A percentile compares a stretch with the other conserved stretches of the same genome.
Evolutionary conservation across 2,113 vertebrate species (phyloP).

Genomic region (Menura novaehollandiae): DNA sequence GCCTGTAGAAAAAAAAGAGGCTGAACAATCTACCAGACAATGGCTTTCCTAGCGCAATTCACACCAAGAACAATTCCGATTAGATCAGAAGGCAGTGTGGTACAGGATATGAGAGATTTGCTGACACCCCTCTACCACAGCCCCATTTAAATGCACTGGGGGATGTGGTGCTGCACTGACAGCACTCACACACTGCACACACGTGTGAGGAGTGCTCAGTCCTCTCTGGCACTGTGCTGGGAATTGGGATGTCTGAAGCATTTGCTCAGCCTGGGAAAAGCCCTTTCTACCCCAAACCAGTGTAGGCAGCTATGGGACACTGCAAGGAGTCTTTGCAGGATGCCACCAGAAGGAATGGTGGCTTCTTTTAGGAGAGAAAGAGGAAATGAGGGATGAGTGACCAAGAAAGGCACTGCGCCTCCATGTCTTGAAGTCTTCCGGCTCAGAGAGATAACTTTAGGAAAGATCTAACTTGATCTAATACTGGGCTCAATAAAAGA

Average conservation of each 20-base stretch:
- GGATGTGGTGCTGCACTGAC: neutral
- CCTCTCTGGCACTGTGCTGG: neutral
- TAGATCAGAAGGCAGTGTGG: neutral
- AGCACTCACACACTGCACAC: neutral
- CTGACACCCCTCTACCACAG: neutral
- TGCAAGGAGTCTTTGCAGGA: neutral
- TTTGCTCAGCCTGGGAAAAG: neutral
- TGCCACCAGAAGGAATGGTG: neutral
- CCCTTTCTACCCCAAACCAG: neutral
- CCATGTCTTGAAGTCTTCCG: neutral
- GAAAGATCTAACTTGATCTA: neutral
- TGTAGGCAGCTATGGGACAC: neutral
- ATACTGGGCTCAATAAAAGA: neutral
- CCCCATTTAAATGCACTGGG: neutral
- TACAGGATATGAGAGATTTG: neutral
- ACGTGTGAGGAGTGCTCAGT: accelerated
- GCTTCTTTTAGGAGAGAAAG: neutral
- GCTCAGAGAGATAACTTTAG: neutral
- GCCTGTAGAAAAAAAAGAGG: neutral
- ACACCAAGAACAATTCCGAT: neutral
- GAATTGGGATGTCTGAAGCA: too few relatives aligned
- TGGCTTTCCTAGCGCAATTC: neutral
- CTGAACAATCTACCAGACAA: neutral
- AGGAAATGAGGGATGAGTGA: neutral
- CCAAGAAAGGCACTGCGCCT: neutral